Evolutionary conservation across 1,140 invertebrate genomes (phyloP), one percentile per base, ranked within the genome.

Genomic region (Saccostrea echinata): DNA sequence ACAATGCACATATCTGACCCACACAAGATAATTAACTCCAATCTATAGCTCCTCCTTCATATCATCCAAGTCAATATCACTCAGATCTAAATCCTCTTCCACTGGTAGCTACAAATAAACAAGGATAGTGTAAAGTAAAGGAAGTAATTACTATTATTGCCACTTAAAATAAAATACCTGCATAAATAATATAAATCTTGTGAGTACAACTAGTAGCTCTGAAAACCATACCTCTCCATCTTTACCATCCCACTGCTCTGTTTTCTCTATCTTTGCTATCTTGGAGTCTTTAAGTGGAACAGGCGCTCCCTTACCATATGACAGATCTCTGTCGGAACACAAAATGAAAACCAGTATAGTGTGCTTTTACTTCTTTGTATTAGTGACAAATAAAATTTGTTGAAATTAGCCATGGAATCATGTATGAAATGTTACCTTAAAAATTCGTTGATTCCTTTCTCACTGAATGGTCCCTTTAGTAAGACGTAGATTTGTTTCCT

Each of bases 401-500:
- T 43, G 43, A 43, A 43, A 43, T 43, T 3, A 43, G 6, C 35
- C 35, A 43, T 43, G 2, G 35, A 43, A 43, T 43, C 35, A 43
- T 43, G 6, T 43, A 9, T 68, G 61, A 3, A n/a, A 68, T 84
- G 84, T 91, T 94, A 97, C 96, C 97, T 96, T 13, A 99, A 95
- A 95, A 99, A 99, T 95, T 99, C 98, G 92, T 97, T 97, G 93
- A 99, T 99, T 88, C 99, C 99, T 87, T 97, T 97, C 91, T 97
- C 96, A 9, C 98, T 98, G 95, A 99, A 99, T 33, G 98, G 97
- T 80, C 99, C 99, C 91, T 97, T 97, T 0, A 99, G 95, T 3
- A 98, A 96, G 0, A 98, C 98, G 95, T 97, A 99, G 94, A 99
- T 99, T 97, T 98, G 97, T 95, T 99, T 99, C 95, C 99, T 98